Evolutionary conservation across 2,797 vertebrate species (phyloP).

Genomic region (Mormyrus proboscirostris): DNA sequence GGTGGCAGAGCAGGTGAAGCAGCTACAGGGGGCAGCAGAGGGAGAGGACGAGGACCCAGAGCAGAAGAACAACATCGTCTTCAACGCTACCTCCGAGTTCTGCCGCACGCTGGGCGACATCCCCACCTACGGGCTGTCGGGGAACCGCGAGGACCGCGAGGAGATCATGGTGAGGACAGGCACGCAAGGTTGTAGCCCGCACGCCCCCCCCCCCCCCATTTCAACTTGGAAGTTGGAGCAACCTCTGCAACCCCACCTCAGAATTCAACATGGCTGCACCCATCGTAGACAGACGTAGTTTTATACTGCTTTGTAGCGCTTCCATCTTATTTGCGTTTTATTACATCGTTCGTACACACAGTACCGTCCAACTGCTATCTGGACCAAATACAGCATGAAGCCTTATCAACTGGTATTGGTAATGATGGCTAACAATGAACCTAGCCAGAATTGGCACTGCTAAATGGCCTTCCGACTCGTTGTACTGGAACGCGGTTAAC

Average conservation of each 20-base stretch:
- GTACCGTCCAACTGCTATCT: not conserved
- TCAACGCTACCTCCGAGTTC: constrained; percentile 88
- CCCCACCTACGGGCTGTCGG: constrained; percentile 83
- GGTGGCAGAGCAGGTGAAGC: constrained; percentile 65
- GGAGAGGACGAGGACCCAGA: constrained; percentile 65
- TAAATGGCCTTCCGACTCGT: not conserved
- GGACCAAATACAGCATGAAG: not conserved
- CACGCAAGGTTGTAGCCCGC: not conserved
- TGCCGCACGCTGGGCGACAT: constrained; percentile 87
- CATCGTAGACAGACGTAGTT: not conserved
- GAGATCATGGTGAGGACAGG: constrained; percentile 70
- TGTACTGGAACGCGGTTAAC: not conserved
- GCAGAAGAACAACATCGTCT: constrained; percentile 75
- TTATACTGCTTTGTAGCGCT: not conserved
- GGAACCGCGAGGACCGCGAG: constrained; percentile 86
- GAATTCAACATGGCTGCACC: not conserved
- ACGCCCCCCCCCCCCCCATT: not conserved
- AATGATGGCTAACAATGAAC: not conserved
- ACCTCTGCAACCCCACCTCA: not conserved
- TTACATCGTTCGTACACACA: not conserved
- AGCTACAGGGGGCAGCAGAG: constrained; percentile 39
- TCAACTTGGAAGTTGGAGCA: not conserved
- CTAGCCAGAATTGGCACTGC: not conserved
- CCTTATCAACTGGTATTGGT: not conserved
- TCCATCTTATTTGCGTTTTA: not conserved